phyloP scores from a whole-genome alignment of 2,797 vertebrate genomes.

The Darevskia nairensis region DNA sequence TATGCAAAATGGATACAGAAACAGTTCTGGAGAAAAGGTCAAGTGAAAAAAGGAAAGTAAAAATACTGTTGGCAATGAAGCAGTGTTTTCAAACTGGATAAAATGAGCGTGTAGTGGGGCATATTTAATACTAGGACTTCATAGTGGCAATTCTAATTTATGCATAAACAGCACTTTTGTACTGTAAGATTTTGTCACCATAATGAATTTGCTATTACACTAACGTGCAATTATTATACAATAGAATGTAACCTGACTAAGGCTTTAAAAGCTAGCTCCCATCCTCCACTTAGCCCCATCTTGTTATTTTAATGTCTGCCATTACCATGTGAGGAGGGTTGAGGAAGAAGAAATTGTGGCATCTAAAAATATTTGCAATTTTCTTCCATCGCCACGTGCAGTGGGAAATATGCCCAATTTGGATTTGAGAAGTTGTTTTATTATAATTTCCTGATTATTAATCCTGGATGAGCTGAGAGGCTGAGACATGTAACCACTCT shows the following conservation, averaged over 20 bases:
- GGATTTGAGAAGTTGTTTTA: neutral
- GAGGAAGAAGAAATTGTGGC: neutral
- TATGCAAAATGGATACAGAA: neutral
- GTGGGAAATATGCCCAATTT: neutral
- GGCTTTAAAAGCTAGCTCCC: slow-evolving; percentile 60
- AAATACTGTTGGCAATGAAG: slow-evolving; percentile 32
- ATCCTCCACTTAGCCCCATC: slow-evolving; percentile 51
- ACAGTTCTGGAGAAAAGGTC: slow-evolving; percentile 8
- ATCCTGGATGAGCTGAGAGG: neutral
- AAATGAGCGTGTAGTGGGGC: slow-evolving; percentile 12
- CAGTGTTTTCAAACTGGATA: slow-evolving; percentile 56
- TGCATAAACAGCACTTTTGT: slow-evolving; percentile 65
- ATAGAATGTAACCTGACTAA: slow-evolving; percentile 55
- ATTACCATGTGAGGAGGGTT: slow-evolving; percentile 48
- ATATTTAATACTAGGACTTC: slow-evolving; percentile 49
- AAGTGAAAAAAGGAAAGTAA: slow-evolving; percentile 1
- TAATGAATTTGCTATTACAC: slow-evolving; percentile 63
- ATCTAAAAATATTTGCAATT: slow-evolving; percentile 44
- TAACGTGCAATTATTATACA: slow-evolving; percentile 66
- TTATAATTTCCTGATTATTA: neutral
- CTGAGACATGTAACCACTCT: neutral
- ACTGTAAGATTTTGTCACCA: slow-evolving; percentile 49
- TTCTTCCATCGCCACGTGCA: neutral
- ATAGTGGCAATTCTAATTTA: slow-evolving; percentile 62
- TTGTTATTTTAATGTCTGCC: slow-evolving; percentile 62